Base-by-base conservation (phyloP, 2,797 vertebrate species). In the Numenius phaeopus region DNA sequence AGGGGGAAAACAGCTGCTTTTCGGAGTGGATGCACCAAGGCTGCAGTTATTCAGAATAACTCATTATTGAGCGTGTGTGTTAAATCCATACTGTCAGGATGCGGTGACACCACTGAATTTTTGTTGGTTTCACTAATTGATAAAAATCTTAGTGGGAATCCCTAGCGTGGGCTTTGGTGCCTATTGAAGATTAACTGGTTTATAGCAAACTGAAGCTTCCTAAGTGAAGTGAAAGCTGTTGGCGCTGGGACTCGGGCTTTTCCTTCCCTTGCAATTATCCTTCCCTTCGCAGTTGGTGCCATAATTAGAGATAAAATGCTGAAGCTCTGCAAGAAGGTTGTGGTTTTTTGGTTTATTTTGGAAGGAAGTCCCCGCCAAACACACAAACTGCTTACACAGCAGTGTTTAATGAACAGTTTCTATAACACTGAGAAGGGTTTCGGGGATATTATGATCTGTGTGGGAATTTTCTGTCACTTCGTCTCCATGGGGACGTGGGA, bases 401-500 rank as follows among this genome's bases (percentile, higher is more conserved):
- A 23, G 47, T 20, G 27, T 32, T 65, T 47, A 23, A 39, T 10
- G 37, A 27, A 27, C 29, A 3, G 37, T 44, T 86, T 30, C 7
- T 14, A 2, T 44, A 18, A 18, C 24, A 50, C 22, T 5, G 37
- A 57, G 47, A 50, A n/a, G 55, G 47, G 21, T 42, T 55, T 89
- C 65, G 67, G 8, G 0, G 30, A 2, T 75, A 0, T 23, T 46
- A 2, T 55, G 61, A 52, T 89, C 66, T 62, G 61, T 29, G 88
- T n/a, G 52, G 86, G 89, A 62, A 40, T 82, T 50, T 69, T 72
- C 73, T 72, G 57, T 57, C 67, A 9, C 91, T 70, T 66, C 66
- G 66, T 96, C 92, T 92, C 90, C 92, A 83, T 83, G 81, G 94
- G 89, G 84, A 87, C 22, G 1, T 17, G 59, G 61, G 86, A 87